Evolutionary conservation across 2,888 invertebrate genomes (phyloP).

Genomic region (Drosophila mercatorum): DNA sequence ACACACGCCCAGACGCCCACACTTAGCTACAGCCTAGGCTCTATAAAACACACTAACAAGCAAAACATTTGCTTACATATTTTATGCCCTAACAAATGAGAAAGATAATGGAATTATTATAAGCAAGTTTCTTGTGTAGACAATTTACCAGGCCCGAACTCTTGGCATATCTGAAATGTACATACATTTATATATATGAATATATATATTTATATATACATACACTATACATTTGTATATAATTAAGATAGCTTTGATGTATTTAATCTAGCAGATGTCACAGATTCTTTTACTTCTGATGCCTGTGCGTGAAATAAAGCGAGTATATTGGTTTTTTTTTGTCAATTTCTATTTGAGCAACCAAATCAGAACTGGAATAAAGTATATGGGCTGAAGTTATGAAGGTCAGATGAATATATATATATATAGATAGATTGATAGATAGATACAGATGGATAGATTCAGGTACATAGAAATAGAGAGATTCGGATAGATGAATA

Average conservation of each 20-base stretch:
- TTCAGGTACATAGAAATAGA: no score
- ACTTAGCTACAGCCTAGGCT: slow-evolving; percentile 8
- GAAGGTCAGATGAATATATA: no score
- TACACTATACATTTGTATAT: not conserved
- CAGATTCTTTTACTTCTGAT: not conserved
- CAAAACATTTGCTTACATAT: slow-evolving; percentile 63
- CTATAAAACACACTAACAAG: slow-evolving; percentile 47
- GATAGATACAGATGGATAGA: no score
- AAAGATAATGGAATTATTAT: slow-evolving; percentile 73
- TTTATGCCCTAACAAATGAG: slow-evolving; percentile 54
- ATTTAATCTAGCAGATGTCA: not conserved
- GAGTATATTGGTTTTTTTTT: not conserved
- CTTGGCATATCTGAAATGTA: not conserved
- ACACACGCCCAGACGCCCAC: slow-evolving; percentile 14
- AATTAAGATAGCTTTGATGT: slow-evolving; percentile 15
- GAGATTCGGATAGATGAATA: no score
- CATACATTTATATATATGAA: not conserved
- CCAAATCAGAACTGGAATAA: no score
- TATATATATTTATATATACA: not conserved
- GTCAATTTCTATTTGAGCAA: no score
- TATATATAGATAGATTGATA: no score
- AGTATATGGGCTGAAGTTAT: no score
- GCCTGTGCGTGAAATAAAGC: not conserved
- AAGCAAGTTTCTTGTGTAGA: slow-evolving; percentile 38
- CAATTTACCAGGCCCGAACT: slow-evolving; percentile 13